Evolutionary conservation across 2,888 invertebrate species (phyloP).

Genomic region (Dryococelus australis): DNA sequence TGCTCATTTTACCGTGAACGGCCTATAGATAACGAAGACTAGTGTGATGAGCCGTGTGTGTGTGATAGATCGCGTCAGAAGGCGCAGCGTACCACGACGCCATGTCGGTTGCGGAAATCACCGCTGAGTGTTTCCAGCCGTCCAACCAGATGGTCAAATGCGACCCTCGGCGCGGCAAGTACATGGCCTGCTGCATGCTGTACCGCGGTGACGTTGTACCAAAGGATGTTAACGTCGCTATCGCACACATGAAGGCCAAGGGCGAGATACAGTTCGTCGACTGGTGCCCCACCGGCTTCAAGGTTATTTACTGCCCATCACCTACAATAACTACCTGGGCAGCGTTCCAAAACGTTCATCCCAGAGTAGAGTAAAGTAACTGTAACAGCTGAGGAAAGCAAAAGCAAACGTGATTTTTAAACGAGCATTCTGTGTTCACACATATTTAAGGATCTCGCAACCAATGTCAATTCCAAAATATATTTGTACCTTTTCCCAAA

Average conservation of each 20-base stretch:
- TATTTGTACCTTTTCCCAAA: too few species aligned
- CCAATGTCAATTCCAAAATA: too few species aligned
- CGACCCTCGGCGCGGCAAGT: conserved; percentile 83
- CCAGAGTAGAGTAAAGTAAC: too few species aligned
- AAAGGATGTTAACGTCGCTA: conserved; percentile 86
- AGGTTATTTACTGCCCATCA: conserved; percentile 61
- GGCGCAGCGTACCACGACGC: conserved; percentile 79
- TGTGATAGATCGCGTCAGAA: conserved; percentile 62
- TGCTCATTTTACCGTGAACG: too few species aligned
- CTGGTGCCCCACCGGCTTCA: conserved; percentile 94
- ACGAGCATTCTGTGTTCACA: too few species aligned
- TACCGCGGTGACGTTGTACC: conserved; percentile 91
- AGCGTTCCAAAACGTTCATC: too few species aligned
- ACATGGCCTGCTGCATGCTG: conserved; percentile 88
- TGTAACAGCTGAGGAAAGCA: too few species aligned
- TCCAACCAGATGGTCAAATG: conserved; percentile 92
- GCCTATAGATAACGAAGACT: too few species aligned
- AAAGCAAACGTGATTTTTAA: too few species aligned
- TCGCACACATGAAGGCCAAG: conserved; percentile 78
- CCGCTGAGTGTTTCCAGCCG: conserved; percentile 87
- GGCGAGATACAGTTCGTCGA: conserved; percentile 89
- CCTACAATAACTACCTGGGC: too few species aligned
- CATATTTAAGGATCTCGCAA: too few species aligned
- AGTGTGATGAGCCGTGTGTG: too few species aligned
- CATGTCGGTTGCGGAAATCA: conserved; percentile 82